These are phyloP conservation scores for Agrilus biguttatus DNA, from an alignment of 2,888 invertebrate species.

Conservation along the genomic window DNA sequence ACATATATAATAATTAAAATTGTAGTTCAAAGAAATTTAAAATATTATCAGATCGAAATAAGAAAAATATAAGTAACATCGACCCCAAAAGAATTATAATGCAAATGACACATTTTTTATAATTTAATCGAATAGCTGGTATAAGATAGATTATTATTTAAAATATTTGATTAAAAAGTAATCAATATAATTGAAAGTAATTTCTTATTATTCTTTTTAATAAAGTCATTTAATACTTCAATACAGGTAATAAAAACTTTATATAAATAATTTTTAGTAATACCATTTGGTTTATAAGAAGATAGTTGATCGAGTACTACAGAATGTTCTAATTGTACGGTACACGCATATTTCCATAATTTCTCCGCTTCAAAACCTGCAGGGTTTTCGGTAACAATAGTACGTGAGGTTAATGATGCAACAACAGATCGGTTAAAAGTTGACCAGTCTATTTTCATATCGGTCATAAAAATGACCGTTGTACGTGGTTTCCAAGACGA, in stretches of 20 bases:
- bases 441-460: constrained; percentile 49
- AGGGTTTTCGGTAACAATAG: constrained; percentile 62
- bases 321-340: constrained; percentile 24
- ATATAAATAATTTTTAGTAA: constrained; percentile 15
- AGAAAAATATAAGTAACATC: no score
- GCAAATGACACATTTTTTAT: no score
- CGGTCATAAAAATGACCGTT: constrained; percentile 58
- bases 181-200: no score
- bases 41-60: no score
- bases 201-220: no score
- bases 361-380: constrained; percentile 44
- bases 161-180: no score
- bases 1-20: constrained; percentile 10
- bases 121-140: no score
- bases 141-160: no score
- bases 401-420: constrained; percentile 35
- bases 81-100: no score
- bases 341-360: constrained; percentile 37
- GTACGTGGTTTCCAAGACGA: constrained; percentile 51
- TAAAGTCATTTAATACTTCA: no score
- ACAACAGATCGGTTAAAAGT: constrained; percentile 36
- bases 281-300: constrained; percentile 29
- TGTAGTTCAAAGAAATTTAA: no score
- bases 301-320: constrained; percentile 22
- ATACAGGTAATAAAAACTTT: no score